These are phyloP conservation scores for Trematomus bernacchii DNA, from an alignment of 2,797 vertebrate species.

Conservation along the genomic window DNA sequence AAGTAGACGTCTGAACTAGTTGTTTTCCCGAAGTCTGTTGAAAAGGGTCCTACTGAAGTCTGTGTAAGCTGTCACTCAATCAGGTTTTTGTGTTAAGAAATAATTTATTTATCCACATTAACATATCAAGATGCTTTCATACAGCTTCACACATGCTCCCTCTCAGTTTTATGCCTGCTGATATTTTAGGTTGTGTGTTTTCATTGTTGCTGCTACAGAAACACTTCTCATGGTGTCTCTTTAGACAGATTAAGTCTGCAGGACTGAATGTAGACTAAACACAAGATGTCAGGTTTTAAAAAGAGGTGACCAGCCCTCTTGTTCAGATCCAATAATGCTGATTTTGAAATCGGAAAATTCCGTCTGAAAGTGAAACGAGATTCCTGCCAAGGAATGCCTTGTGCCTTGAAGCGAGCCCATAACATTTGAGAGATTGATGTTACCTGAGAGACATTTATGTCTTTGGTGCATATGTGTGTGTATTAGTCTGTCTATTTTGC, in stretches of 20 bases:
- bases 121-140: conserved; percentile 5
- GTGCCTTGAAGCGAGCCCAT: conserved; percentile 59
- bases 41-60: not conserved
- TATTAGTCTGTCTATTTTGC: conserved; percentile 17
- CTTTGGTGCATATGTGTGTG: conserved; percentile 31
- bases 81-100: conserved; percentile 7
- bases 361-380: conserved; percentile 46
- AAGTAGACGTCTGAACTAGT: not conserved
- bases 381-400: conserved; percentile 71
- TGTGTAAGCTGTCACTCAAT: conserved; percentile 10
- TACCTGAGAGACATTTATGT: conserved; percentile 63
- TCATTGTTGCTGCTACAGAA: conserved; percentile 13
- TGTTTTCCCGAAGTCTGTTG: not conserved
- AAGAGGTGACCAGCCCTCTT: conserved; percentile 38
- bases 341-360: conserved; percentile 76
- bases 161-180: not conserved
- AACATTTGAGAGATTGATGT: conserved; percentile 75
- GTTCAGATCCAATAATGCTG: conserved; percentile 62
- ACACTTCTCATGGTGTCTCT: conserved; percentile 35
- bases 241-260: conserved; percentile 48
- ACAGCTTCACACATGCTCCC: not conserved
- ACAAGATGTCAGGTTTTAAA: conserved; percentile 46
- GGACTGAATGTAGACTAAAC: conserved; percentile 70
- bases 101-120: conserved; percentile 27
- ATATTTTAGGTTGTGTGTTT: conserved; percentile 29